Conservation (phyloP, 2,113 vertebrate genomes). For the Panthera uncia region DNA sequence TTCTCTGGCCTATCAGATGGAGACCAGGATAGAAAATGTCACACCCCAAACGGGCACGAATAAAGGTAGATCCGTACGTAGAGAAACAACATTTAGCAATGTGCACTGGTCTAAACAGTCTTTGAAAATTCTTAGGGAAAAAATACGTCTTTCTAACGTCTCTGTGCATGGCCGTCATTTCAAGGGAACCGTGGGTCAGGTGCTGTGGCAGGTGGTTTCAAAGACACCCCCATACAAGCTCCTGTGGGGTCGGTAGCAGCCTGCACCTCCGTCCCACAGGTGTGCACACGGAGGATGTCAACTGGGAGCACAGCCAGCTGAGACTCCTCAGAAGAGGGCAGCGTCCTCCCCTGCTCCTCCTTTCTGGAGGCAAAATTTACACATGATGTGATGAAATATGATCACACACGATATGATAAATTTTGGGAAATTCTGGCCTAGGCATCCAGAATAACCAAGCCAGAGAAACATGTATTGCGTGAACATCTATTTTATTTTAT, state of each 20-base stretch:
- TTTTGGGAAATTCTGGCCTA: background rate
- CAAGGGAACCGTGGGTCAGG: background rate
- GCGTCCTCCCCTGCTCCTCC: background rate
- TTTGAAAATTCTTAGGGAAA: background rate
- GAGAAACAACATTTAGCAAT: background rate
- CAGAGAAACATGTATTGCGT: background rate
- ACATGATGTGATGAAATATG: background rate
- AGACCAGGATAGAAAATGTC: background rate
- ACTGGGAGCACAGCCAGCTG: background rate
- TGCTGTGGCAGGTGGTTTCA: background rate
- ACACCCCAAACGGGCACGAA: background rate
- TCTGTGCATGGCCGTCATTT: fast-evolving
- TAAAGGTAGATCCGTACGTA: background rate
- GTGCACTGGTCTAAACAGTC: no score
- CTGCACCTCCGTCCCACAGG: background rate
- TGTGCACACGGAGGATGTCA: background rate
- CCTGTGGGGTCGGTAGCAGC: background rate
- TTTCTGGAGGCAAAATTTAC: background rate
- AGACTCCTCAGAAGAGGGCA: background rate
- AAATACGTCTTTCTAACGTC: background rate
- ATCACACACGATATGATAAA: no score
- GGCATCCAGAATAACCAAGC: background rate
- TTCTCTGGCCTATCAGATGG: background rate
- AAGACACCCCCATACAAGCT: background rate
- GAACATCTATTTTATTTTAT: background rate